Evolutionary conservation across 2,888 invertebrate species (phyloP).

Genomic region (Catotricha subobsoleta): DNA sequence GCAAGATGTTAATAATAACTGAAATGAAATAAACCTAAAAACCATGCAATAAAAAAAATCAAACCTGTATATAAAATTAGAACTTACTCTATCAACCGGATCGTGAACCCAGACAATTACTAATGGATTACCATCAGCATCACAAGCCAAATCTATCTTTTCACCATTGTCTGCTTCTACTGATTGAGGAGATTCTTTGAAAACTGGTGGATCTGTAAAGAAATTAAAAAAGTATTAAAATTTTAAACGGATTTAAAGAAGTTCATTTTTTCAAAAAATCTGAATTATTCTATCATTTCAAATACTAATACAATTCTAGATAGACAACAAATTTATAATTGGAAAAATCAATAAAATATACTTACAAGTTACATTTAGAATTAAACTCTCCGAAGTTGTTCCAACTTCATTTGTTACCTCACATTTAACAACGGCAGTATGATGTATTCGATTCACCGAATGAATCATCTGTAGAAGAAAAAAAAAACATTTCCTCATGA

Average conservation of each 20-base stretch:
- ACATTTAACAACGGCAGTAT: constrained; percentile 76
- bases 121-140: constrained; percentile 76
- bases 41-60: not conserved
- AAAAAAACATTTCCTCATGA: not conserved
- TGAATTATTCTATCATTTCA: not conserved
- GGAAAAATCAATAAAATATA: too few relatives aligned
- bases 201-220: constrained; percentile 59
- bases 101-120: constrained; percentile 80
- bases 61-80: too few relatives aligned
- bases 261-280: too few relatives aligned
- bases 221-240: constrained; percentile 6
- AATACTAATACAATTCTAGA: not conserved
- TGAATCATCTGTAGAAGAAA: constrained; percentile 38
- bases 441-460: constrained; percentile 65
- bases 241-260: not conserved
- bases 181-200: constrained; percentile 55
- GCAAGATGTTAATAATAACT: too few relatives aligned
- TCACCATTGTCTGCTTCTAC: constrained; percentile 68
- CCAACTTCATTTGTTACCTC: constrained; percentile 87
- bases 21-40: not conserved
- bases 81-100: constrained; percentile 46
- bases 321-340: not conserved
- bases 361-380: constrained; percentile 83
- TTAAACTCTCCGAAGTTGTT: constrained; percentile 70
- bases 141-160: constrained; percentile 62